Evolutionary conservation across 2,113 vertebrate genomes (phyloP).

Genomic region (Tychaedon coryphoeus): DNA sequence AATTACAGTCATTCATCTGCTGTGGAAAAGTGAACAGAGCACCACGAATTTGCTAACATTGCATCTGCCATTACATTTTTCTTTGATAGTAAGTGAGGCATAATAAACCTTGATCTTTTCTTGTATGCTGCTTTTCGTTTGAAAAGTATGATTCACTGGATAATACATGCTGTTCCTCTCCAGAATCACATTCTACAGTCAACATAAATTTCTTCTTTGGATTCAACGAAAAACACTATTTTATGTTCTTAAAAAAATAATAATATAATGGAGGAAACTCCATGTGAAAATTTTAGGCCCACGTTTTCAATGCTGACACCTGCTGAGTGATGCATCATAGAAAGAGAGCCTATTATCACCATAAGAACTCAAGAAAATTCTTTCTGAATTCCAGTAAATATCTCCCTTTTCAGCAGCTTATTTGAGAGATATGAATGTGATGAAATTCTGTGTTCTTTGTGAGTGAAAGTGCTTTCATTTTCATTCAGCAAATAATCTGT

Average conservation of each 20-base stretch:
- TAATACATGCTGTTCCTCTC: background rate
- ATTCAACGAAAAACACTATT: background rate
- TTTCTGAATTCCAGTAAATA: conserved; percentile 15
- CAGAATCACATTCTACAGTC: background rate
- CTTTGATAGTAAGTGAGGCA: background rate
- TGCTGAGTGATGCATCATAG: background rate
- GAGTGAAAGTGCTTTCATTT: conserved; percentile 5
- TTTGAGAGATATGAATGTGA: background rate
- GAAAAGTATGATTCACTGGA: background rate
- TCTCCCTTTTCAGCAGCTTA: background rate
- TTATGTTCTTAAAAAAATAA: background rate
- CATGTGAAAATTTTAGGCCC: background rate
- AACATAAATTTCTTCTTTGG: background rate
- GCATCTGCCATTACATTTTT: conserved; percentile 9
- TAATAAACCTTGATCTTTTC: conserved; percentile 59
- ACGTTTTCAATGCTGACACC: background rate
- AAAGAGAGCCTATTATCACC: background rate
- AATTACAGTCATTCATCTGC: conserved; percentile 6
- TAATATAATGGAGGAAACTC: background rate
- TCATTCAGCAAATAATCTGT: background rate
- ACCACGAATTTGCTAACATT: conserved; percentile 11
- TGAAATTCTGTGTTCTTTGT: conserved; percentile 17
- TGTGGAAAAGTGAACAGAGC: background rate
- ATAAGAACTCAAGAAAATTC: background rate
- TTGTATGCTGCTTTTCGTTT: background rate